These are phyloP conservation scores for Temnothorax ravouxi DNA, from an alignment of 2,888 invertebrate species.

Conservation along the genomic window DNA sequence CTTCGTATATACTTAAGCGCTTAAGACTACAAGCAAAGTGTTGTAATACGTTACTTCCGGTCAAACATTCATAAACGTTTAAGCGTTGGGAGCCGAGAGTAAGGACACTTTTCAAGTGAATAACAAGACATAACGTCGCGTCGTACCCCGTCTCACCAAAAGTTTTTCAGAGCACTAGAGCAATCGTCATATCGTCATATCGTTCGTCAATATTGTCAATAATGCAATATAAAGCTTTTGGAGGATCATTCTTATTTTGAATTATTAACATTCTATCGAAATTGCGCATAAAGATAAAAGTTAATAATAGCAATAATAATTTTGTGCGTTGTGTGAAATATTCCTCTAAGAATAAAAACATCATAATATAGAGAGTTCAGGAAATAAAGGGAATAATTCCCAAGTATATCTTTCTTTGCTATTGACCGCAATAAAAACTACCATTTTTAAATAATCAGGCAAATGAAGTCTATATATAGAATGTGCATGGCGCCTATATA, in stretches of 20 bases:
- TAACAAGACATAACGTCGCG: slow-evolving; percentile 11
- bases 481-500: slow-evolving; percentile 40
- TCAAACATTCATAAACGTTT: slow-evolving; percentile 73
- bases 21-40: slow-evolving; percentile 82
- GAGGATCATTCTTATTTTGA: neutral
- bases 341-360: too few species aligned
- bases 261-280: neutral
- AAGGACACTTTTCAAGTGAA: slow-evolving; percentile 72
- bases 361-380: too few species aligned
- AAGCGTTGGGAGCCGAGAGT: slow-evolving; percentile 67
- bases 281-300: neutral
- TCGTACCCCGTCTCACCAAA: slow-evolving; percentile 3
- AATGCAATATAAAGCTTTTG: neutral
- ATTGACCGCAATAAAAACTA: slow-evolving; percentile 10
- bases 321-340: too few species aligned
- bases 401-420: neutral
- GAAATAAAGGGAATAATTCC: neutral
- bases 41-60: slow-evolving; percentile 85
- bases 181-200: neutral
- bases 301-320: neutral
- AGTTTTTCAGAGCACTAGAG: neutral
- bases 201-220: neutral
- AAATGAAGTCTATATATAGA: neutral
- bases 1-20: slow-evolving; percentile 81
- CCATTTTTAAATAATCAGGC: slow-evolving; percentile 56